Evolutionary conservation across 1,140 invertebrate genomes (phyloP).

Genomic region (Yoshiicerus persimilis): DNA sequence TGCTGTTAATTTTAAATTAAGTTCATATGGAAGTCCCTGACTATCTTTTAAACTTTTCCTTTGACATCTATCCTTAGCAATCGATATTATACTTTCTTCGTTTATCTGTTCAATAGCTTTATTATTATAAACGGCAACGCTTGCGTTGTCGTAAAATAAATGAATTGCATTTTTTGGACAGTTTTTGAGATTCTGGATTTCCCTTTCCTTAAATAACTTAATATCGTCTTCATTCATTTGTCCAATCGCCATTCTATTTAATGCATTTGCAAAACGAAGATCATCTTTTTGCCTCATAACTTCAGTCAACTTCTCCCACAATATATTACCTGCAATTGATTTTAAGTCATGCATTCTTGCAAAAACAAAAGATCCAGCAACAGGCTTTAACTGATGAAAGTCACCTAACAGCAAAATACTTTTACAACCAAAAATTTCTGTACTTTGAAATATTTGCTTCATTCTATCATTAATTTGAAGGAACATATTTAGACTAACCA

Average conservation of each 20-base stretch:
- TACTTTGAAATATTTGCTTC: constrained; percentile 51
- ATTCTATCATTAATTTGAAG: constrained; percentile 50
- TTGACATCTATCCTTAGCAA: neutral
- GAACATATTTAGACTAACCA: constrained; percentile 51
- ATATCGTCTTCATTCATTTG: constrained; percentile 18
- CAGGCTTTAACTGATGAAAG: constrained; percentile 50
- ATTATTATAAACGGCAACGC: neutral
- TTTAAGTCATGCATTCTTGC: neutral
- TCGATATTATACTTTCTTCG: neutral
- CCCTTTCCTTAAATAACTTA: neutral
- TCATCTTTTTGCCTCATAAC: constrained; percentile 37
- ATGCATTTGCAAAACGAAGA: neutral
- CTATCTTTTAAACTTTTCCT: constrained; percentile 32
- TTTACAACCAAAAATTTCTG: constrained; percentile 46
- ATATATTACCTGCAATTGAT: neutral
- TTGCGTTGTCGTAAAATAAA: neutral
- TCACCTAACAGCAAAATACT: constrained; percentile 47
- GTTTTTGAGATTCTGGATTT: neutral
- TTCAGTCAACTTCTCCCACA: constrained; percentile 29
- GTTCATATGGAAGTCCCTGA: constrained; percentile 50
- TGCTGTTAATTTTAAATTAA: constrained; percentile 49
- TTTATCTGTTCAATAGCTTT: neutral
- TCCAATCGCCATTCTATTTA: constrained; percentile 30
- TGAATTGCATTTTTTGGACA: neutral
- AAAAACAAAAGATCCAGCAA: neutral